A percentile compares a stretch with the other conserved stretches of the same genome.
Conservation (phyloP, 2,797 vertebrate species). For the Cetoscarus ocellatus region DNA sequence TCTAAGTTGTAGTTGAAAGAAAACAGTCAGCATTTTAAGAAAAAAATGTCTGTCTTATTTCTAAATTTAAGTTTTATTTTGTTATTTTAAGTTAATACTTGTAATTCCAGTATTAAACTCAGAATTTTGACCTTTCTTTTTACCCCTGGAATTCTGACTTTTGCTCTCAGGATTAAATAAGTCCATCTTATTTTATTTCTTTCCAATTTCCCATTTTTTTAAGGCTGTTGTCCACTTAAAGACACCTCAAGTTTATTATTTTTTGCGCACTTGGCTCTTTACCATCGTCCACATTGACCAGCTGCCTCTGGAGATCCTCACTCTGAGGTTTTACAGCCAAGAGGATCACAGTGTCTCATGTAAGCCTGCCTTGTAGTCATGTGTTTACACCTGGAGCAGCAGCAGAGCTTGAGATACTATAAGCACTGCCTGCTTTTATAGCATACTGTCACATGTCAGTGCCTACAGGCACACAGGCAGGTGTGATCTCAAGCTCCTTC, state of each 20-base stretch:
- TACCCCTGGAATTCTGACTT: too few species aligned
- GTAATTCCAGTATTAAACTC: too few species aligned
- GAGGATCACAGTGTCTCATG: slow-evolving; percentile 11
- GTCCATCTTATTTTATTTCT: too few species aligned
- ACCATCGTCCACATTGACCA: slow-evolving; percentile 11
- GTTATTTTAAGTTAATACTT: too few species aligned
- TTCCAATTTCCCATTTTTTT: too few species aligned
- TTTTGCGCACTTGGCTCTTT: slow-evolving; percentile 6
- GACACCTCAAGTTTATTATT: background rate
- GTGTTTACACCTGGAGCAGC: slow-evolving; percentile 7
- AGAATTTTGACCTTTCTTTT: too few species aligned
- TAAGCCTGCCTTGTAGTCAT: slow-evolving; percentile 27
- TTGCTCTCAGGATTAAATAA: too few species aligned
- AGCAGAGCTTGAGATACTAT: slow-evolving; percentile 41
- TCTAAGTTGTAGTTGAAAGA: too few species aligned
- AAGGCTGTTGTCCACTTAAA: background rate
- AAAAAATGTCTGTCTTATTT: too few species aligned
- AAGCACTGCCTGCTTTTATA: slow-evolving; percentile 41
- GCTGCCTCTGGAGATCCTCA: slow-evolving; percentile 13
- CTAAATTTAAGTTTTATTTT: too few species aligned
- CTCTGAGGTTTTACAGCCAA: slow-evolving; percentile 16
- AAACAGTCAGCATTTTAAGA: too few species aligned
- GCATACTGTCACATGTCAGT: slow-evolving; percentile 38
- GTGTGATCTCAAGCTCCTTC: slow-evolving; percentile 40
- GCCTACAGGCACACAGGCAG: slow-evolving; percentile 42